Conservation (phyloP, 2,888 invertebrate genomes). For the Argyra leucocephala region DNA sequence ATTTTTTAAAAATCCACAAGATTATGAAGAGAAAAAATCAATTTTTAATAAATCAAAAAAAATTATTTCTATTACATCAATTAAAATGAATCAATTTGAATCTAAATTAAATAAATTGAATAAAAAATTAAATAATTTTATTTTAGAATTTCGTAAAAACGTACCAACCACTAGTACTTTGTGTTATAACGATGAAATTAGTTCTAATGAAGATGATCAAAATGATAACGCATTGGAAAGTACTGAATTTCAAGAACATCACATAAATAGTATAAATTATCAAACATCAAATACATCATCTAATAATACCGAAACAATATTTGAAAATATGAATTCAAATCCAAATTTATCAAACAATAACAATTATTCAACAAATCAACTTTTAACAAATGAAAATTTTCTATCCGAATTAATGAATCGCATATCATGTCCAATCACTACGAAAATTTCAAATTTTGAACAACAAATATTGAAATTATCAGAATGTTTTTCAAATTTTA, state of each 20-base stretch:
- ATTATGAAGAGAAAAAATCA: background rate
- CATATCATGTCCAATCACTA: slow-evolving; percentile 32
- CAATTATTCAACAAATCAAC: slow-evolving; percentile 32
- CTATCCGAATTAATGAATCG: slow-evolving; percentile 34
- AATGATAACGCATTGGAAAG: background rate
- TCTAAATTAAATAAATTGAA: background rate
- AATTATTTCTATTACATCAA: background rate
- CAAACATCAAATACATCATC: slow-evolving; percentile 25
- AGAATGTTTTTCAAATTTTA: slow-evolving; percentile 27
- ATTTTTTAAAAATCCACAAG: background rate
- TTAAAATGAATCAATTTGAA: background rate
- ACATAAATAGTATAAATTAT: slow-evolving; percentile 31
- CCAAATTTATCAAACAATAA: background rate
- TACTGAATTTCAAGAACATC: slow-evolving; percentile 21
- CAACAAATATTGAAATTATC: slow-evolving; percentile 28
- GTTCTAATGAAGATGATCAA: background rate
- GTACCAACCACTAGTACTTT: background rate
- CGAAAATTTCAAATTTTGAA: slow-evolving; percentile 29
- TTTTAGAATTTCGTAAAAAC: background rate
- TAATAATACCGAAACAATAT: background rate
- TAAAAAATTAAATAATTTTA: background rate
- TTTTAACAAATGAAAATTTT: slow-evolving; percentile 33
- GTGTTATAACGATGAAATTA: background rate
- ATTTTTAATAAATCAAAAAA: slow-evolving; percentile 21
- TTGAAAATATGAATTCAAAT: background rate